phyloP scores from a whole-genome alignment of 1,140 invertebrate species.

The Meloidogyne hapla region DNA sequence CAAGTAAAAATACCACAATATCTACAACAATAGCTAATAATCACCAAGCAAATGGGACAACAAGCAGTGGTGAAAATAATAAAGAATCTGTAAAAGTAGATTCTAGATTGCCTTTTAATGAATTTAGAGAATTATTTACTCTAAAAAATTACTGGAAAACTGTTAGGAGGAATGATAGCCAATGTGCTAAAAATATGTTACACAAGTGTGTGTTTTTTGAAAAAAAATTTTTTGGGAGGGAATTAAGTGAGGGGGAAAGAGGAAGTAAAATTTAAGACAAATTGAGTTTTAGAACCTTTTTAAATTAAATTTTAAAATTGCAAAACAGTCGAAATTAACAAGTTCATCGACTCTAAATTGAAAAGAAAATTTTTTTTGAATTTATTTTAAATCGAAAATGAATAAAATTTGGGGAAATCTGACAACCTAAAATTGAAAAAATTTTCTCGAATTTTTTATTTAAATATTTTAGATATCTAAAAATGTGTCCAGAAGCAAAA shows the following conservation, averaged over 20 bases:
- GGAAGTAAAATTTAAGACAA: background rate
- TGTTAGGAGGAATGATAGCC: constrained; percentile 38
- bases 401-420: no score
- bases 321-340: no score
- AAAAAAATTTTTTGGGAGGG: background rate
- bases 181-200: constrained; percentile 45
- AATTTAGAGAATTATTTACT: constrained; percentile 39
- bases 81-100: constrained; percentile 32
- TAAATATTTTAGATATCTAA: constrained; percentile 45
- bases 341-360: no score
- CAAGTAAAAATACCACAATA: constrained; percentile 33
- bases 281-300: no score
- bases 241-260: background rate
- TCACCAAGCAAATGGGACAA: background rate
- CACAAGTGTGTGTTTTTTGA: constrained; percentile 24
- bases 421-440: no score
- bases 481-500: constrained; percentile 45
- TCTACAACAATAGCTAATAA: constrained; percentile 4
- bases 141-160: constrained; percentile 53
- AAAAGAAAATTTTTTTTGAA: no score
- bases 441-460: background rate
- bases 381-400: no score
- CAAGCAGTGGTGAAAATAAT: background rate
- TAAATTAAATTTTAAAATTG: no score
- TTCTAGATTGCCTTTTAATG: constrained; percentile 28